Percentiles rank a stretch among this genome's conserved stretches.
These are phyloP conservation scores for Lysandra bellargus DNA, from an alignment of 2,888 invertebrate genomes.

Conservation along the genomic window DNA sequence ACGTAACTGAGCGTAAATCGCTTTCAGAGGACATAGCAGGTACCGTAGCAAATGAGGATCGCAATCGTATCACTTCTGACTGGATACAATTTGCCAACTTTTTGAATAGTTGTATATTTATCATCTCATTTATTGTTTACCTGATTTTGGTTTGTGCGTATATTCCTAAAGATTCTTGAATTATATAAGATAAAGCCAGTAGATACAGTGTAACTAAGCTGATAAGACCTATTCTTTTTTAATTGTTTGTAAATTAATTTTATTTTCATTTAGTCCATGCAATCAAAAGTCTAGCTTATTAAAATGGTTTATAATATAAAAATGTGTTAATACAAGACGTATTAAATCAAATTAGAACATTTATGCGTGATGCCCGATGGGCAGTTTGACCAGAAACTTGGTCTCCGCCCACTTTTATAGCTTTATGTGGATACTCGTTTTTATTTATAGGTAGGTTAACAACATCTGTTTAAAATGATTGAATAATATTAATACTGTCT, in stretches of 20 bases:
- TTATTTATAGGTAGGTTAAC: neutral
- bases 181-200: neutral
- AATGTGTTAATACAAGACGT: neutral
- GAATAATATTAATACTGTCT: neutral
- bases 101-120: constrained; percentile 62
- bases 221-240: neutral
- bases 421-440: neutral
- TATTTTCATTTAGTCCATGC: neutral
- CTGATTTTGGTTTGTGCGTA: constrained; percentile 60
- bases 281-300: neutral
- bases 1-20: constrained; percentile 50
- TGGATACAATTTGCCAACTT: constrained; percentile 69
- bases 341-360: neutral
- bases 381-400: neutral
- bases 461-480: neutral
- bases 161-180: constrained; percentile 55
- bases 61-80: constrained; percentile 49
- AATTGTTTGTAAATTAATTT: neutral
- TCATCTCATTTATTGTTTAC: constrained; percentile 58
- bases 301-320: neutral
- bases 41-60: constrained; percentile 45
- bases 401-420: neutral
- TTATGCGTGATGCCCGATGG: neutral
- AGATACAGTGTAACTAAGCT: neutral
- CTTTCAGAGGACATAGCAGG: constrained; percentile 50